Evolutionary conservation across 2,888 invertebrate genomes (phyloP).

Genomic region (Stenodera caucasica): DNA sequence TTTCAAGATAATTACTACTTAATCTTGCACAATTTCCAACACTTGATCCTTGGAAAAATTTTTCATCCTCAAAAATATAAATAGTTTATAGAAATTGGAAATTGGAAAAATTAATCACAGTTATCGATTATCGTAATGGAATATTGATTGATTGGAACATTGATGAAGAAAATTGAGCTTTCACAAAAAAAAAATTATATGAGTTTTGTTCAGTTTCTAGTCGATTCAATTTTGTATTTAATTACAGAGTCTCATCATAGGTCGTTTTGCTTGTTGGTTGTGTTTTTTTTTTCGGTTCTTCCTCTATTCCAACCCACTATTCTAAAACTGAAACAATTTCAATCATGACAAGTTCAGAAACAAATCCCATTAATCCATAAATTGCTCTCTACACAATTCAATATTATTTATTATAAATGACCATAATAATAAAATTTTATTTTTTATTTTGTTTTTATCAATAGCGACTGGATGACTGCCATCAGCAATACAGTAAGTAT

Average conservation of each 20-base stretch:
- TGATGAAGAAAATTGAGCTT: neutral
- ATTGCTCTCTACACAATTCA: neutral
- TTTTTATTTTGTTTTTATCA: slow-evolving; percentile 50
- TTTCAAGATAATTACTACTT: too few species aligned
- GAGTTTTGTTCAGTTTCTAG: neutral
- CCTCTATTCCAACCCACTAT: neutral
- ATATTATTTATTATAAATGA: slow-evolving; percentile 7
- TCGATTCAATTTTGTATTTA: neutral
- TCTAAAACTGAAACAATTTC: neutral
- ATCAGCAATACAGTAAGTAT: slow-evolving; percentile 76
- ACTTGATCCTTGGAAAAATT: too few species aligned
- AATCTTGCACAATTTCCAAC: too few species aligned
- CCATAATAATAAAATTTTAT: slow-evolving; percentile 16
- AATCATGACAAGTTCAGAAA: slow-evolving; percentile 5
- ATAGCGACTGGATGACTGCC: slow-evolving; percentile 78
- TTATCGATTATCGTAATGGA: too few species aligned
- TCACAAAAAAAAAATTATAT: neutral
- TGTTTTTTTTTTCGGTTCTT: neutral
- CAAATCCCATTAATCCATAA: slow-evolving; percentile 9
- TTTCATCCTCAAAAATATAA: too few species aligned
- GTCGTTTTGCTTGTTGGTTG: too few species aligned
- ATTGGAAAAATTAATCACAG: too few species aligned
- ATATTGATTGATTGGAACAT: neutral
- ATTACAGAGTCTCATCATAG: neutral
- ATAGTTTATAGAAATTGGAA: too few species aligned